Base-by-base conservation (phyloP, 2,888 invertebrate species). In the Eupithecia dodoneata region DNA sequence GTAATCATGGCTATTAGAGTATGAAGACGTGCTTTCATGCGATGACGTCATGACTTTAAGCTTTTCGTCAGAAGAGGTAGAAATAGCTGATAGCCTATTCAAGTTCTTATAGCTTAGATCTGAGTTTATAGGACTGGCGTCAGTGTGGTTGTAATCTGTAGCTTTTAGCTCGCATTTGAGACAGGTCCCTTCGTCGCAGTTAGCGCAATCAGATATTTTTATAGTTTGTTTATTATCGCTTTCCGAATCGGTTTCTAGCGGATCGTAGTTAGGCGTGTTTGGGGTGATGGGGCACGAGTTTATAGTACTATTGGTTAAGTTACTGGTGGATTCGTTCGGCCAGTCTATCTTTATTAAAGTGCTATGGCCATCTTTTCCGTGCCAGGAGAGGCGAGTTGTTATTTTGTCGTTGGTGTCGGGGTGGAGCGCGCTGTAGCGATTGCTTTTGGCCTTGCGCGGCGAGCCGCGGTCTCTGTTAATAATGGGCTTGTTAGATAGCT, bases 41-140 rank as follows among this genome's bases (percentile, higher is more conserved):
- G 95, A 95, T 10, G 94, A 94, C 73, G 94, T 94, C 94, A 94
- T 94, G 0, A 91, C 83, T 81, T 91, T 91, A 86, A 90, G 18
- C 42, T 85, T 79, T 30, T 91, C 93, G 1, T 93, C 93, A 10
- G 93, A 93, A 0, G 95, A 95, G 0, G 89, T 92, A 0, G 95
- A 95, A 0, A 94, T 89, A 2, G 93, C 95, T 0, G 95, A 95
- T 5, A 95, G 80, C 73, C 95, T 88, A 77, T 96, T 95, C 2
- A 96, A 81, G 80, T 95, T 95, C 66, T 95, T 94, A 76, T 95
- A 96, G 80, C 94, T 95, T 1, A 95, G 90, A 78, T 96, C 95
- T 0, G 94, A 93, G 74, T 91, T 94, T n/a, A 89, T 81, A 0
- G 94, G 92, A 74, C 92, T 94, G 0, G 89, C 92, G 63, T 93